phyloP scores from a whole-genome alignment of 2,888 invertebrate species.

The Aphrophora alni region DNA sequence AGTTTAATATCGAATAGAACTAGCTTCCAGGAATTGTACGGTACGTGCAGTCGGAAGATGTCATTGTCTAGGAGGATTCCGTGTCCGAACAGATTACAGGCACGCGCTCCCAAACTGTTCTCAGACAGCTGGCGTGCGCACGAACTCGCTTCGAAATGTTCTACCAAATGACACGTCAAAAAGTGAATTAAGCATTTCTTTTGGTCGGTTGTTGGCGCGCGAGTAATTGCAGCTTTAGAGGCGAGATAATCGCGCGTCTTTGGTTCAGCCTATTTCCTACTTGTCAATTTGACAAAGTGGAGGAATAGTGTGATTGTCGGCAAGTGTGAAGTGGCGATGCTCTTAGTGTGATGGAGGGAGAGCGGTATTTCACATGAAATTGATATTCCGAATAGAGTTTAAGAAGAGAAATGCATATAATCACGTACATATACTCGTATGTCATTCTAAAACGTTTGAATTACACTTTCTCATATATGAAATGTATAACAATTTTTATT shows the following conservation, averaged over 20 bases:
- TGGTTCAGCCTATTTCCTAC: neutral
- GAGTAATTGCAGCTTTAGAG: neutral
- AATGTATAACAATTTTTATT: too few species aligned
- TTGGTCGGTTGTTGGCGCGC: neutral
- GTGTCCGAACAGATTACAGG: neutral
- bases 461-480: too few species aligned
- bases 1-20: neutral
- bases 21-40: neutral
- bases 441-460: too few species aligned
- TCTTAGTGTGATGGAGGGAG: too few species aligned
- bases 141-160: neutral
- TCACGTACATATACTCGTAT: too few species aligned
- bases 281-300: neutral
- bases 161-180: conserved; percentile 33
- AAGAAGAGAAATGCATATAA: too few species aligned
- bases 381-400: too few species aligned
- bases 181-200: neutral
- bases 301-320: too few species aligned
- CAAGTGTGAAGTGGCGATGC: too few species aligned
- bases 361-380: too few species aligned
- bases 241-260: neutral
- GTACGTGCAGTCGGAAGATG: neutral
- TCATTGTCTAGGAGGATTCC: neutral
- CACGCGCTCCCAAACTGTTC: conserved; percentile 17
- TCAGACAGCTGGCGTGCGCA: conserved; percentile 18